Evolutionary conservation across 2,888 invertebrate species (phyloP), one percentile per base, ranked within the genome.

Genomic region (Smittia aterrima): DNA sequence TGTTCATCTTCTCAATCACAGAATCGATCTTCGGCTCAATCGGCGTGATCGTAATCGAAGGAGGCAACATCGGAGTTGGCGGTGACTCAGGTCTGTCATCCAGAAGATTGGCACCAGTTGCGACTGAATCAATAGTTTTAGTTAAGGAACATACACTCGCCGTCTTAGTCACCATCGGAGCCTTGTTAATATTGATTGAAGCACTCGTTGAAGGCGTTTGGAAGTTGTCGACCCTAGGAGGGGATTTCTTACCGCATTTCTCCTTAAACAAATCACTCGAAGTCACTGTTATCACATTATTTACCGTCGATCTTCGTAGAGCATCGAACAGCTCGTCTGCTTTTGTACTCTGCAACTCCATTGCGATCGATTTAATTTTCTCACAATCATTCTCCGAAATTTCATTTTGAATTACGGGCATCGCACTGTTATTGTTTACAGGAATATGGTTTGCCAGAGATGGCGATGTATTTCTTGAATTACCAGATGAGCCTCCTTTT

Each of bases 401-500:
- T 75, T 22, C 76, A 38, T 40, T 77, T 71, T 75, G 75, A 18
- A 75, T 75, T 47, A 66, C 66, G 20, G 74, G 40, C 20, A 75
- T 72, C 22, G 72, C 76, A 53, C 75, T 64, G 54, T 66, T 62
- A 16, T 13, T 67, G 66, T 38, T 75, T 64, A 68, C 75, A 16
- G 66, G 1, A 4, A 58, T 41, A 20, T 71, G 54, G 27, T 24
- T 62, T 24, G 32, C 40, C 20, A 72, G 24, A 7, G 62, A 24
- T 38, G 72, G 62, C 7, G 72, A 72, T 9, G 38, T 13, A n/a
- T 27, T 38, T 22, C 62, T 58, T 76, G 77, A 6, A 75, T 75
- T 58, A 79, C 77, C 27, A 75, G 76, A 62, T 78, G 75, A 58
- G 76, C 83, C 76, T 82, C 83, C 79, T 81, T 74, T 81, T 1